Evolutionary conservation across 2,113 vertebrate genomes (phyloP), one percentile per base, ranked within the genome.

Genomic region (Rhegmatorhina hoffmannsi): DNA sequence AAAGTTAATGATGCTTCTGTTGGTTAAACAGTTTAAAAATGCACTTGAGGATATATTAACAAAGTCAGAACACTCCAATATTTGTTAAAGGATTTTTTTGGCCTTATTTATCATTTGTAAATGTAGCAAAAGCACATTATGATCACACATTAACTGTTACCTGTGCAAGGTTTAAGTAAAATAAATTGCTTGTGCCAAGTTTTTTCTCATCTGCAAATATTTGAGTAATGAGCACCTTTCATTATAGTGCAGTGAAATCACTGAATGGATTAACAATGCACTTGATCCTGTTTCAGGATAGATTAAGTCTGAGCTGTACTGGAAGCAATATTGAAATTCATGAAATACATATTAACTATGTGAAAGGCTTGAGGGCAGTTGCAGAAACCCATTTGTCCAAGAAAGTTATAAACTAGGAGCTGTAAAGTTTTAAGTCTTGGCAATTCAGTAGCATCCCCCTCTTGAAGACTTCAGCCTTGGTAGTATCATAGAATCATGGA

Each of bases 131-230:
- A 53, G n/a, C 52, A 72, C 31, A 31, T 76, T 68, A 64, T 60
- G 24, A 84, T 55, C 2, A 3, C 36, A 73, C 20, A 44, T 68
- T 62, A 84, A 82, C 38, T 73, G 66, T 58, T 87, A 84, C 89
- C 44, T 62, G 29, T 68, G 26, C 11, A 68, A 64, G 7, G 28
- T 64, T 79, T 79, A 82, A 82, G 62, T 31, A 60, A 95, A 94
- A 82, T 11, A 31, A 82, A 75, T 82, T 89, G 10, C 56, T 87
- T 49, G 31, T 66, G 40, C n/a, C 67, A 84, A 80, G 36, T 59
- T 40, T 62, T 89, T 84, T 72, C 81, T 79, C 44, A 72, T 82
- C 66, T 75, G 53, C 73, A 92, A 94, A 94, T 83, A 90, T 7
- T 82, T 19, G 36, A 74, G 46, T 89, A 79, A 92, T 16, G 34